Evolutionary conservation across 2,888 invertebrate genomes (phyloP).

Genomic region (Pemphredon lugubris): DNA sequence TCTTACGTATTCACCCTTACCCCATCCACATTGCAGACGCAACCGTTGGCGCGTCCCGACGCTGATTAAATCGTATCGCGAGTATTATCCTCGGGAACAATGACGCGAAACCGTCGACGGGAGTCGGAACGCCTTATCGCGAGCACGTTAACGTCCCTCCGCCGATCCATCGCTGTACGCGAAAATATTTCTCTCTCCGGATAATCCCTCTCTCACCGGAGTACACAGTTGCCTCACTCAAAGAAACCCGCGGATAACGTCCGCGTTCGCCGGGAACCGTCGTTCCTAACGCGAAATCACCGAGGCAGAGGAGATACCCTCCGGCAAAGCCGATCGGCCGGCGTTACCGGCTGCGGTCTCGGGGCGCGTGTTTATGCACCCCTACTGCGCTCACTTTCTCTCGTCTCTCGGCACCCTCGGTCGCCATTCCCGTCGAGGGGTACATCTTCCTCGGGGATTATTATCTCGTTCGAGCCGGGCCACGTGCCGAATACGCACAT

Average conservation of each 20-base stretch:
- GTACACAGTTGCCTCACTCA: too few relatives aligned
- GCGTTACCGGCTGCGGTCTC: conserved; percentile 44
- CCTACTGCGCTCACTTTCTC: conserved; percentile 3
- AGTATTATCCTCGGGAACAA: too few relatives aligned
- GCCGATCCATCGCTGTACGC: not conserved
- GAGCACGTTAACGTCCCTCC: not conserved
- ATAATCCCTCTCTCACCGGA: too few relatives aligned
- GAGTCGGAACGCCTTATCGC: not conserved
- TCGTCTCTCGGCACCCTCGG: not conserved
- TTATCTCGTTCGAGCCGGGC: conserved; percentile 11
- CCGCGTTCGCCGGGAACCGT: not conserved
- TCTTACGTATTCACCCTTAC: too few relatives aligned
- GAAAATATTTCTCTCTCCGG: not conserved
- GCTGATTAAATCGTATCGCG: too few relatives aligned
- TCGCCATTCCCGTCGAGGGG: not conserved
- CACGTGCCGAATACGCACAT: conserved; percentile 40
- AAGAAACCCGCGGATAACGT: too few relatives aligned
- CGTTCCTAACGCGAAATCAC: conserved; percentile 7
- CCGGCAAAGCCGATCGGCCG: conserved; percentile 41
- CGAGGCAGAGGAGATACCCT: conserved; percentile 11
- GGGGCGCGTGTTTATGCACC: conserved; percentile 29
- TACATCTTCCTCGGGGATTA: conserved; percentile 17
- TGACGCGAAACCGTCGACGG: too few relatives aligned
- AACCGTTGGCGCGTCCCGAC: too few relatives aligned
- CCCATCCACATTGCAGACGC: too few relatives aligned